Evolutionary conservation across 2,797 vertebrate species (phyloP).

Genomic region (Crenichthys baileyi): DNA sequence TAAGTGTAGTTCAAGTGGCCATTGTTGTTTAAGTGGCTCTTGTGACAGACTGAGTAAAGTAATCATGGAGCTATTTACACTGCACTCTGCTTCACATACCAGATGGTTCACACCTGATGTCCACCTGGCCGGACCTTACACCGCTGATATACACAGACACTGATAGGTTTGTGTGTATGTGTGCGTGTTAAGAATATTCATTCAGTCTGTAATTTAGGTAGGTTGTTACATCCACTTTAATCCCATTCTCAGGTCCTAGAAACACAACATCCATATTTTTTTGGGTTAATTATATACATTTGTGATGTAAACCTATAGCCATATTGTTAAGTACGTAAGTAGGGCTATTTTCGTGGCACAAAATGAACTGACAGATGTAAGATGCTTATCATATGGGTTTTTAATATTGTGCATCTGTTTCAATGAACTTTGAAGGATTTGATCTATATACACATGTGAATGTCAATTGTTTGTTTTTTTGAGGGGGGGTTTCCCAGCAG

Average conservation of each 20-base stretch:
- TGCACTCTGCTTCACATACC: conserved; percentile 76
- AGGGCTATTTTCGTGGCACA: neutral
- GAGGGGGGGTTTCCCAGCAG: too few species aligned
- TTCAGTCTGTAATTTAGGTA: neutral
- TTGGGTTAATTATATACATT: neutral
- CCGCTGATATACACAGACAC: conserved; percentile 13
- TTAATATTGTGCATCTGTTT: neutral
- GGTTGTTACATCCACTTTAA: neutral
- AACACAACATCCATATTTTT: neutral
- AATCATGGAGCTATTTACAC: conserved; percentile 75
- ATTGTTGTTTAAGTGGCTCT: conserved; percentile 70
- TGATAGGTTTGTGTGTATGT: neutral
- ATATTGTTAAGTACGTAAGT: neutral
- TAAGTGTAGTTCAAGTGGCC: conserved; percentile 60
- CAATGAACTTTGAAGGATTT: too few species aligned
- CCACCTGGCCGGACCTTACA: conserved; percentile 76
- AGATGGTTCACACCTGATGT: conserved; percentile 82
- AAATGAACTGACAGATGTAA: neutral
- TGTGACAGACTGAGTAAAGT: conserved; percentile 65
- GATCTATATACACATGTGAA: too few species aligned
- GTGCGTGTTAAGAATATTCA: neutral
- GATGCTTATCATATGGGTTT: neutral
- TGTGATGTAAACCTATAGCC: neutral
- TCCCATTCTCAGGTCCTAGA: neutral
- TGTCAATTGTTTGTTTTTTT: too few species aligned